Conservation (phyloP, 2,888 invertebrate genomes). For the Apamea crenata region DNA sequence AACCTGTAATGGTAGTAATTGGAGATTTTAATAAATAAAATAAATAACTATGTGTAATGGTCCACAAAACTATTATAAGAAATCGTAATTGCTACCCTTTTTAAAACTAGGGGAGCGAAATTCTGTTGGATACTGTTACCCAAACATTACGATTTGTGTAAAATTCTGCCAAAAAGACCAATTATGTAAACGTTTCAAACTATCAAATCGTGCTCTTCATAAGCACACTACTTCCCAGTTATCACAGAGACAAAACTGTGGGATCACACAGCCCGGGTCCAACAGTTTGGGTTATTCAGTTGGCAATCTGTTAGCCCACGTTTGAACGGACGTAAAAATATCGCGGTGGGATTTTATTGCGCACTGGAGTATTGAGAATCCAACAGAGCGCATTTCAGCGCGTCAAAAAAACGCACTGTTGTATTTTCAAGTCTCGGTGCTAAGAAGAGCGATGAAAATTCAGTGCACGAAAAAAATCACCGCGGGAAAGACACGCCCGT, state of each 20-base stretch:
- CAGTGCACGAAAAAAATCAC: not conserved
- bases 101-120: not conserved
- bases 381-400: too few species aligned
- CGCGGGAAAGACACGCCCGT: not conserved
- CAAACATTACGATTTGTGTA: too few species aligned
- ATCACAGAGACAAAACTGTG: not conserved
- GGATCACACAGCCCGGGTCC: not conserved
- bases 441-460: not conserved
- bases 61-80: not conserved
- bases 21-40: too few species aligned
- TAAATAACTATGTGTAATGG: too few species aligned
- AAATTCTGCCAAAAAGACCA: not conserved
- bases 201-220: not conserved
- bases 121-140: too few species aligned
- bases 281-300: not conserved
- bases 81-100: not conserved
- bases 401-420: not conserved
- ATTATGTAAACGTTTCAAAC: not conserved
- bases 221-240: not conserved
- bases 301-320: not conserved
- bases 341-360: too few species aligned
- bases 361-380: too few species aligned
- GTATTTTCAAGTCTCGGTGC: not conserved
- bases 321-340: too few species aligned
- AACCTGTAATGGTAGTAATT: too few species aligned